Evolutionary conservation across 2,797 vertebrate genomes (phyloP), one percentile per base, ranked within the genome.

Genomic region (Botia almorhae): DNA sequence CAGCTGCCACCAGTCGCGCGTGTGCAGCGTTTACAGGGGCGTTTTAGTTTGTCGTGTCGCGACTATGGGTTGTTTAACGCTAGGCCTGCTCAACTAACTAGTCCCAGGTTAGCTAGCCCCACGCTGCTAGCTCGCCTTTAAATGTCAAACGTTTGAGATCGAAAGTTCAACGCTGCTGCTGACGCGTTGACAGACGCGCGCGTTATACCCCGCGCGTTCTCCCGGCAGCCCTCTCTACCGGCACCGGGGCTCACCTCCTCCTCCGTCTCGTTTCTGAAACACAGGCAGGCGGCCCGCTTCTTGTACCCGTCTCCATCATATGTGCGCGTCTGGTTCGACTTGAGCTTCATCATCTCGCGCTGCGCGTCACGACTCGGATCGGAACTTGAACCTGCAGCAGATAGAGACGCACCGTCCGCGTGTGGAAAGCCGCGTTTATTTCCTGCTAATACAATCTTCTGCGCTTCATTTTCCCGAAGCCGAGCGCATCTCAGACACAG

Each of bases 231-330:
- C 43, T 46, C 43, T 61, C 11, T 5, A 26, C 39, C 69, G 82
- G 76, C 36, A 75, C 65, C 0, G 43, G 46, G 85, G 90, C 96
- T 96, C 92, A 98, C 98, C 97, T 99, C 96, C 89, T 98, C 96
- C 90, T 99, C 97, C 29, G 90, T 93, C 87, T 97, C 97, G 91
- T 90, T 97, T 92, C 96, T 96, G 93, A 99, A 99, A 88, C 98
- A 99, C 89, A 99, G 94, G 83, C 98, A 99, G 86, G 98, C 98
- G 90, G 97, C 98, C 91, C 97, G 95, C 88, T 98, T 98, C 95
- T 98, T 98, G 93, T 96, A 99, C 74, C 98, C 97, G 73, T 99
- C 98, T 89, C 96, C 96, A 91, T 99, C 98, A 91, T 98, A 99
- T 84, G 98, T 99, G 92, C 98, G 97, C 90, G 97, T 98, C 93